A percentile compares a stretch with the other conserved stretches of the same genome.
These are phyloP conservation scores for Gnathochromis pfefferi DNA, from an alignment of 2,113 vertebrate species.

Conservation along the genomic window DNA sequence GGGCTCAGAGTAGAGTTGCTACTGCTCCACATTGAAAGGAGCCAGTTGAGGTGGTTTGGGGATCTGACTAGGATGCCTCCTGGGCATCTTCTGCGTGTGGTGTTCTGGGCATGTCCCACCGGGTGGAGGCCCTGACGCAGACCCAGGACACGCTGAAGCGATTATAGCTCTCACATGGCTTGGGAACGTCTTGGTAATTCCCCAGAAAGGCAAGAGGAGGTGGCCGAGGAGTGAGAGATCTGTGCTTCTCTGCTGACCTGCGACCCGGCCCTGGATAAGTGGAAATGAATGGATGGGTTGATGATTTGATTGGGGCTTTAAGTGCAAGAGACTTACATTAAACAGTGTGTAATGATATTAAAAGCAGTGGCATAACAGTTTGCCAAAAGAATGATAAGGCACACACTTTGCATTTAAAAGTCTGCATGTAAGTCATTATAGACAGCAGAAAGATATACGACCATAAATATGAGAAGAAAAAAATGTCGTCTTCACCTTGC, in stretches of 20 bases:
- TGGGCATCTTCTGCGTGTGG: fast-evolving
- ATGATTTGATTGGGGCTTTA: neutral
- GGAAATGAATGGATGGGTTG: neutral
- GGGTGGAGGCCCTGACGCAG: neutral
- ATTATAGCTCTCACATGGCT: neutral
- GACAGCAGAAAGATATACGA: neutral
- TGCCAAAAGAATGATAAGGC: neutral
- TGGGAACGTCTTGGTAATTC: neutral
- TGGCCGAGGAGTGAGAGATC: fast-evolving
- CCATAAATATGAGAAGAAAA: neutral
- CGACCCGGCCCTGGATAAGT: neutral
- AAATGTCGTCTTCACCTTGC: neutral
- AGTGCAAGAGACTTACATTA: neutral
- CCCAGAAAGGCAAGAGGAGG: neutral
- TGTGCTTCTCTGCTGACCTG: too few species aligned
- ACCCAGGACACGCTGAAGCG: fast-evolving
- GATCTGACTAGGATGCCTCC: neutral
- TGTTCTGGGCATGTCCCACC: fast-evolving
- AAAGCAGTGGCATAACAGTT: neutral
- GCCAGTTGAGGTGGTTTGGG: neutral
- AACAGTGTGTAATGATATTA: fast-evolving
- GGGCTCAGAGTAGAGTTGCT: neutral
- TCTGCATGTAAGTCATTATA: neutral
- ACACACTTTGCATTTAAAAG: neutral
- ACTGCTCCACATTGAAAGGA: neutral